Conservation (phyloP, 2,888 invertebrate species). For the Pristionchus japonicus region DNA sequence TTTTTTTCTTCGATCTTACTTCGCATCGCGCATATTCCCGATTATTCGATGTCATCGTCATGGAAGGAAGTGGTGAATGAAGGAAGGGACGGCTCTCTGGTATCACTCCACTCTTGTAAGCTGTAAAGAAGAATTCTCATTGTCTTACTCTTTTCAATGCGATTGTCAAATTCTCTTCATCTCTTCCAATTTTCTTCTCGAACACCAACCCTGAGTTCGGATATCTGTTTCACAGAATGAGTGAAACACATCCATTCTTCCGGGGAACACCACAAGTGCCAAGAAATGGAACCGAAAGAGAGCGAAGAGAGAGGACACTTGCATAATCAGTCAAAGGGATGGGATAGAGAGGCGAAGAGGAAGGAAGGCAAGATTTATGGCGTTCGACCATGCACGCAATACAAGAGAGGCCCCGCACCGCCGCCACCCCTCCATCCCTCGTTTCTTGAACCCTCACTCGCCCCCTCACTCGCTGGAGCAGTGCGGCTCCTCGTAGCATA, state of each 20-base stretch:
- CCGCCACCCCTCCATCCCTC: background rate
- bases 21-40: conserved; percentile 38
- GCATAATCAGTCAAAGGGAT: background rate
- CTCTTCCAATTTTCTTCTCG: no score
- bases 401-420: background rate
- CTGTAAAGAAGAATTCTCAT: background rate
- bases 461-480: background rate
- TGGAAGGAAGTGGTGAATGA: conserved; percentile 21
- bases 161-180: background rate
- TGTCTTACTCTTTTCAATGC: background rate
- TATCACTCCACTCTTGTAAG: background rate
- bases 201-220: no score
- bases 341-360: background rate
- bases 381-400: conserved; percentile 2
- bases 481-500: no score
- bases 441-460: background rate
- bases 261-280: no score
- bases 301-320: background rate
- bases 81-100: conserved; percentile 1
- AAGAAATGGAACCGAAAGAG: no score
- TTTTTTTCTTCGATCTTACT: no score
- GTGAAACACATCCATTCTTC: no score
- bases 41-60: background rate
- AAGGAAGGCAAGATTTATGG: background rate
- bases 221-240: no score